A percentile compares a stretch with the other conserved stretches of the same genome.
Evolutionary conservation across 2,797 vertebrate genomes (phyloP).

Genomic region (Aselliscus stoliczkanus): DNA sequence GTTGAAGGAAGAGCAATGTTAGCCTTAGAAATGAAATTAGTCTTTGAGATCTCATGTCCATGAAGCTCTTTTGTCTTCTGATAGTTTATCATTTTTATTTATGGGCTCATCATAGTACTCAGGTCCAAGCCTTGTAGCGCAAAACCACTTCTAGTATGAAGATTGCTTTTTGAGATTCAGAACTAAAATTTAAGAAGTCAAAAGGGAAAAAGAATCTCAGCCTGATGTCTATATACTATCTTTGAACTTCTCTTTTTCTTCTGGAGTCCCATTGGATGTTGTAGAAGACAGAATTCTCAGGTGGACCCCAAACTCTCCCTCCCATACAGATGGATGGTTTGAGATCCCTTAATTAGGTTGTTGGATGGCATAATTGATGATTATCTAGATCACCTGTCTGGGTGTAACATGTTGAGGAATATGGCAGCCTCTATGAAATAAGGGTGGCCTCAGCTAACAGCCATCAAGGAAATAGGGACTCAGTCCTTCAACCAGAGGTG

Average conservation of each 20-base stretch:
- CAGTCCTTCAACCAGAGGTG: background rate
- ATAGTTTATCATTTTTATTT: conserved; percentile 50
- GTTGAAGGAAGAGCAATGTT: background rate
- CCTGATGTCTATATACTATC: background rate
- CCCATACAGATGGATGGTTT: background rate
- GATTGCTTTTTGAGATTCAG: conserved; percentile 43
- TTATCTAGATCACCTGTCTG: background rate
- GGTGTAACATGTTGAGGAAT: background rate
- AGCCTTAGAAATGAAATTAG: conserved; percentile 42
- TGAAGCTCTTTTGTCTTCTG: background rate
- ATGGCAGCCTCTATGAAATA: background rate
- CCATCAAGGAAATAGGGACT: background rate
- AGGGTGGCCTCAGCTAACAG: background rate
- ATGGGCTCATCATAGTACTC: background rate
- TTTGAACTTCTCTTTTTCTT: background rate
- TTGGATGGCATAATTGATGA: background rate
- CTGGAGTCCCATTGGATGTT: background rate
- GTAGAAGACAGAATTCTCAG: background rate
- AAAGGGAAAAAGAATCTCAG: background rate
- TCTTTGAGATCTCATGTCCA: background rate
- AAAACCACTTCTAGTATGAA: conserved; percentile 26
- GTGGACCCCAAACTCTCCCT: background rate
- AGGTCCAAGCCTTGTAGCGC: background rate
- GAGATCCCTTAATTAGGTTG: background rate
- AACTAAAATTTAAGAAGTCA: background rate